These are phyloP conservation scores for Catharus minimus DNA, from an alignment of 2,113 vertebrate species.

Conservation along the genomic window DNA sequence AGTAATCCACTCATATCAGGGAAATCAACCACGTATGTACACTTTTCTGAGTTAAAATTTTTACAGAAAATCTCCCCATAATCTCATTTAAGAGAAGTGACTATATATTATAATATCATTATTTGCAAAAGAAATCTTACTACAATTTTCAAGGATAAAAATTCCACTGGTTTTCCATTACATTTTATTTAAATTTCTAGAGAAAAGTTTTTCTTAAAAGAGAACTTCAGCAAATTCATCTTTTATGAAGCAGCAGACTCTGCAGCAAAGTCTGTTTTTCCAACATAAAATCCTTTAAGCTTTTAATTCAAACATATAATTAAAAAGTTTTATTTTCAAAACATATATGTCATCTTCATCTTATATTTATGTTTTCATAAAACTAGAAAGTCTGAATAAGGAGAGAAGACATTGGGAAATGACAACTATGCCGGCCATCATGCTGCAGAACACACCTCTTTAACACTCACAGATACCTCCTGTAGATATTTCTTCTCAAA, in stretches of 20 bases:
- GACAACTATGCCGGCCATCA: neutral
- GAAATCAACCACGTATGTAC: neutral
- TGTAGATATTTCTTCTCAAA: neutral
- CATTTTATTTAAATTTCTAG: neutral
- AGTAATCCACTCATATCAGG: neutral
- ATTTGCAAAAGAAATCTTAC: neutral
- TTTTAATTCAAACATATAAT: neutral
- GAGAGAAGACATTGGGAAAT: neutral
- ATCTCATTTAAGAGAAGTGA: neutral
- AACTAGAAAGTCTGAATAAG: neutral
- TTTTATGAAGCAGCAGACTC: neutral
- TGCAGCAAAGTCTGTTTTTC: neutral
- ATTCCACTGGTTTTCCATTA: neutral
- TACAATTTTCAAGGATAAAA: neutral
- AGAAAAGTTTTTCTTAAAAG: neutral
- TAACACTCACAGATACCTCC: neutral
- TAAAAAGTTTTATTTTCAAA: neutral
- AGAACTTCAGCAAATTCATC: neutral
- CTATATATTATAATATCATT: neutral
- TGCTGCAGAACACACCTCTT: neutral
- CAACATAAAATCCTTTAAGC: neutral
- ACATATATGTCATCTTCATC: neutral
- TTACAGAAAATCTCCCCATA: neutral
- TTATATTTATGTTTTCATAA: neutral
- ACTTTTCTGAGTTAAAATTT: neutral